Conservation (phyloP, 2,113 vertebrate genomes). For the Hippocampus abdominalis region DNA sequence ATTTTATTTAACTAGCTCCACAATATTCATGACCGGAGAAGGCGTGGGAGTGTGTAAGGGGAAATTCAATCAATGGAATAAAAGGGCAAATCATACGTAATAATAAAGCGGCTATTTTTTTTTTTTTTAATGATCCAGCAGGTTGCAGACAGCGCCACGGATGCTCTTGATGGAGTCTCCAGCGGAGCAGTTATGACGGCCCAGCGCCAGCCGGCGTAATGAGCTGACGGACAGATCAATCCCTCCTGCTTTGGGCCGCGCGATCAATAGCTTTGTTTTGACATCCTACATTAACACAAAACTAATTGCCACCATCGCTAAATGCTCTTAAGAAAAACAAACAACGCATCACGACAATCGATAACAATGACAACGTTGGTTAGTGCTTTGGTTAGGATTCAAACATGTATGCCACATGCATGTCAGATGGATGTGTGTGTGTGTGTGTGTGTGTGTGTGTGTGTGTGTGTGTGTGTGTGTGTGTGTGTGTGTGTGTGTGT, state of each 20-base stretch:
- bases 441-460: background rate
- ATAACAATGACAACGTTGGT: constrained; percentile 57
- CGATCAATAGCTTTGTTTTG: constrained; percentile 83
- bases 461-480: background rate
- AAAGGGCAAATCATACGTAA: constrained; percentile 16
- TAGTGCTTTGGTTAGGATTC: background rate
- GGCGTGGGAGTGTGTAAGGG: background rate
- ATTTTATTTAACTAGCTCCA: background rate
- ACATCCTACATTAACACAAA: constrained; percentile 91
- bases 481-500: background rate
- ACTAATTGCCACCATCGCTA: constrained; percentile 87
- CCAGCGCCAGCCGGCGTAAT: constrained; percentile 74
- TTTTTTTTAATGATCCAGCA: constrained; percentile 15
- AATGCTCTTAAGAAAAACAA: constrained; percentile 80
- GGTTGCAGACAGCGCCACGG: constrained; percentile 44
- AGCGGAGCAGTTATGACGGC: constrained; percentile 70
- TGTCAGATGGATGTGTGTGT: too few relatives aligned
- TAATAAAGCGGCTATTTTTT: constrained; percentile 6
- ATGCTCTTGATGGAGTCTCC: constrained; percentile 69
- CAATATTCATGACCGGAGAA: background rate
- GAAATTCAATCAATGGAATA: constrained; percentile 11
- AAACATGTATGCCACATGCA: background rate
- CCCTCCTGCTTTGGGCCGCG: constrained; percentile 56
- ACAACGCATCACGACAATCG: constrained; percentile 80
- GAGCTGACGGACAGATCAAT: constrained; percentile 86